Percentiles rank a stretch among this genome's conserved stretches.
phyloP scores from a whole-genome alignment of 1,140 invertebrate species.

The Drosophila triauraria region DNA sequence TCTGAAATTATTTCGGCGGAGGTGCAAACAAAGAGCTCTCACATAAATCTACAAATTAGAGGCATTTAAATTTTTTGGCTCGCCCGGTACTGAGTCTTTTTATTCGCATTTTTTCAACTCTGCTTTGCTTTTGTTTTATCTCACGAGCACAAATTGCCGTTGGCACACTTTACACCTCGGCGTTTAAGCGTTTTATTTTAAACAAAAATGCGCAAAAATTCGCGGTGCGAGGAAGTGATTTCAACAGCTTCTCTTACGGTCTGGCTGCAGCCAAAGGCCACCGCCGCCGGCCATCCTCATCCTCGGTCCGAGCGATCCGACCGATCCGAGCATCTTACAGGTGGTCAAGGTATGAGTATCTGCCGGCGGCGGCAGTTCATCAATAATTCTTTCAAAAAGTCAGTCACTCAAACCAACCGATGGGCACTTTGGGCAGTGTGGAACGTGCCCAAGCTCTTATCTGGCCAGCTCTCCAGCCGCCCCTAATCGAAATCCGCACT shows the following conservation, averaged over 20 bases:
- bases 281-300: slow-evolving; percentile 16
- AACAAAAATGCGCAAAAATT: slow-evolving; percentile 64
- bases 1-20: slow-evolving; percentile 35
- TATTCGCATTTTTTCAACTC: slow-evolving; percentile 19
- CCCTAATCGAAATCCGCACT: slow-evolving; percentile 34
- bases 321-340: slow-evolving; percentile 33
- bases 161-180: slow-evolving; percentile 76
- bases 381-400: slow-evolving; percentile 54
- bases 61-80: slow-evolving; percentile 55
- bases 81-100: slow-evolving; percentile 30
- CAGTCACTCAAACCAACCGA: slow-evolving; percentile 46
- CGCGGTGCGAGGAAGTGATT: slow-evolving; percentile 66
- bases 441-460: slow-evolving; percentile 64
- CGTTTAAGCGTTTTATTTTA: slow-evolving; percentile 56
- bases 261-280: slow-evolving; percentile 48
- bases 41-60: slow-evolving; percentile 77
- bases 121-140: slow-evolving; percentile 37
- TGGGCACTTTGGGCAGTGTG: slow-evolving; percentile 9
- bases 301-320: neutral
- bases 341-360: slow-evolving; percentile 46
- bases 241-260: slow-evolving; percentile 52
- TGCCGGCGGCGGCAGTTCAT: slow-evolving; percentile 39
- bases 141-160: slow-evolving; percentile 58
- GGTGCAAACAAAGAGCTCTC: slow-evolving; percentile 57
- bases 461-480: slow-evolving; percentile 21